Evolutionary conservation across 2,888 invertebrate genomes (phyloP).

Genomic region (Myopa testacea): DNA sequence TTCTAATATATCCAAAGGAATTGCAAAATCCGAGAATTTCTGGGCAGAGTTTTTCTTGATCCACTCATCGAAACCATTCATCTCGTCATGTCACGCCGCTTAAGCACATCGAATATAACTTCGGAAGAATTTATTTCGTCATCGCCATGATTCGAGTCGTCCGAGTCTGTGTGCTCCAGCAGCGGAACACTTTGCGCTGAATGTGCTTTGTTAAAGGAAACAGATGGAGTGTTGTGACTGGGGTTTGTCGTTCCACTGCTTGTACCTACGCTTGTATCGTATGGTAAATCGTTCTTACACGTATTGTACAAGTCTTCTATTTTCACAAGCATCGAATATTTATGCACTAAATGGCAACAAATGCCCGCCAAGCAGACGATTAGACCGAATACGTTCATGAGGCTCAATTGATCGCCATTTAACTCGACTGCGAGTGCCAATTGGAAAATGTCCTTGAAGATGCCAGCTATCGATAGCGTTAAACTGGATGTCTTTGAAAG

Average conservation of each 20-base stretch:
- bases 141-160: constrained; percentile 62
- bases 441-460: constrained; percentile 97
- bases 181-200: constrained; percentile 63
- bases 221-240: constrained; percentile 22
- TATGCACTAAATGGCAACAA: constrained; percentile 83
- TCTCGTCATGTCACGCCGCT: constrained; percentile 69
- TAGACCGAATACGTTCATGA: constrained; percentile 87
- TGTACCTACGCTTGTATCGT: constrained; percentile 52
- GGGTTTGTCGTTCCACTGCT: constrained; percentile 33
- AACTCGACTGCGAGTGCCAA: constrained; percentile 87
- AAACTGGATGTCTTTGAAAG: constrained; percentile 95
- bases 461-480: constrained; percentile 94
- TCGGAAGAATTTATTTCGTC: constrained; percentile 70
- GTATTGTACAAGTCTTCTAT: constrained; percentile 51
- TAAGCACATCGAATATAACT: constrained; percentile 72
- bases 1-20: too few relatives aligned
- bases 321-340: constrained; percentile 68
- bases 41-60: too few relatives aligned
- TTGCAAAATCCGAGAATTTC: too few relatives aligned
- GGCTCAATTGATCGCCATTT: constrained; percentile 86
- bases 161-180: constrained; percentile 65
- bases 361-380: constrained; percentile 91
- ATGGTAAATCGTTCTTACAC: constrained; percentile 50
- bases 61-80: neutral
- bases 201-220: constrained; percentile 47